Conservation (phyloP, 2,113 vertebrate species). For the Brachypodius melanocephalos region DNA sequence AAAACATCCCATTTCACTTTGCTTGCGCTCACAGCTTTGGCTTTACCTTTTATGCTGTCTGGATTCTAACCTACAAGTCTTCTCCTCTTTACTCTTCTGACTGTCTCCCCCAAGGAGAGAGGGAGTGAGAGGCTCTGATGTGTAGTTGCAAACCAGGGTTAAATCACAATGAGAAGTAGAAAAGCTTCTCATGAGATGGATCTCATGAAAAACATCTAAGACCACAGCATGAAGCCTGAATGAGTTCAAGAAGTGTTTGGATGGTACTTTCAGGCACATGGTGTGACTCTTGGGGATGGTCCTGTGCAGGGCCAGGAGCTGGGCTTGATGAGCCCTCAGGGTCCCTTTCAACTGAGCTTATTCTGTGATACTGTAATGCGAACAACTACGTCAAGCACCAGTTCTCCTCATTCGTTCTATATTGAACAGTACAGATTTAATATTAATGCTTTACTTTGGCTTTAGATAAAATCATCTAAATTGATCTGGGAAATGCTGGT, state of each 20-base stretch:
- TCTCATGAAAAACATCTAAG: not conserved
- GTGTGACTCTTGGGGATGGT: not conserved
- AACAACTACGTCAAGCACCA: not conserved
- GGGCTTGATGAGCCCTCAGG: not conserved
- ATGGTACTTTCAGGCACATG: not conserved
- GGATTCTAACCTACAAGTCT: not conserved
- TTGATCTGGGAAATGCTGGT: not conserved
- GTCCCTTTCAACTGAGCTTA: not conserved
- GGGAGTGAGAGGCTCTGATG: not conserved
- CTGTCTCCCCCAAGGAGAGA: not conserved
- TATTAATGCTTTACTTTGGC: not conserved
- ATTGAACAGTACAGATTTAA: not conserved
- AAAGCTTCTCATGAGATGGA: not conserved
- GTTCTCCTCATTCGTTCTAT: not conserved
- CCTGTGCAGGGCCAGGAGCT: not conserved
- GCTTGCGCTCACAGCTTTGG: accelerated
- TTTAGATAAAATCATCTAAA: not conserved
- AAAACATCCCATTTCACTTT: not conserved
- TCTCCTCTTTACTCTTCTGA: not conserved
- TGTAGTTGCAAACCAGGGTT: accelerated
- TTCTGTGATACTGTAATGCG: not conserved
- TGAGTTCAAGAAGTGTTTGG: not conserved
- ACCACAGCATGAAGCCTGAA: not conserved
- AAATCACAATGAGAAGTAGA: not conserved
- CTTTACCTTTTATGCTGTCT: not conserved